phyloP scores from a whole-genome alignment of 1,140 invertebrate species.

The Tyrophagus putrescentiae region DNA sequence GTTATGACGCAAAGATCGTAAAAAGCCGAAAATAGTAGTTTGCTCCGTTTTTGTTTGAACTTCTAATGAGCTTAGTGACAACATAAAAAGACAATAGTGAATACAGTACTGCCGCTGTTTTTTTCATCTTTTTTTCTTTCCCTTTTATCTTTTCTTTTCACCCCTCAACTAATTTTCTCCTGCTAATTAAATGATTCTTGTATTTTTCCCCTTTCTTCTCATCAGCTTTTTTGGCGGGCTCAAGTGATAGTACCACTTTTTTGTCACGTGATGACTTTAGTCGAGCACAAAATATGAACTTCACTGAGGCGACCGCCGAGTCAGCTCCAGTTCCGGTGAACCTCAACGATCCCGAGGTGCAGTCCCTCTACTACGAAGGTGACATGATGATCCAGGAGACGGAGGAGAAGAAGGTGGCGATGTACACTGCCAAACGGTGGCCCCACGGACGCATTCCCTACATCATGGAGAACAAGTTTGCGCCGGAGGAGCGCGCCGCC shows the following conservation, averaged over 20 bases:
- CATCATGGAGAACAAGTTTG: slow-evolving; percentile 18
- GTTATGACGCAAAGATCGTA: no score
- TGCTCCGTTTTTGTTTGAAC: no score
- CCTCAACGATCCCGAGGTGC: slow-evolving; percentile 14
- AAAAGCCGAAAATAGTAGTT: no score
- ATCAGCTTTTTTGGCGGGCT: no score
- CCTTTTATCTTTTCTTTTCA: no score
- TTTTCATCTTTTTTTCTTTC: no score
- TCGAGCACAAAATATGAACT: slow-evolving; percentile 8
- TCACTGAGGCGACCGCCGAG: background rate
- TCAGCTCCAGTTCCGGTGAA: background rate
- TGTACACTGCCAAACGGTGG: slow-evolving; percentile 21
- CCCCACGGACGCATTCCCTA: slow-evolving; percentile 22
- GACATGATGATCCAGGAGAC: slow-evolving; percentile 20
- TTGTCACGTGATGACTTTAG: slow-evolving; percentile 14
- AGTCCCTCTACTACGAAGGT: slow-evolving; percentile 15
- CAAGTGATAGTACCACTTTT: slow-evolving; percentile 14
- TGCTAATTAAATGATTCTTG: no score
- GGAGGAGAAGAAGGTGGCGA: slow-evolving; percentile 16
- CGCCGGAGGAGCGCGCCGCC: slow-evolving; percentile 17
- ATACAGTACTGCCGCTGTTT: no score
- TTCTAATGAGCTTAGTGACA: no score
- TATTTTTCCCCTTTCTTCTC: no score
- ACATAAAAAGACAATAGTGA: no score
- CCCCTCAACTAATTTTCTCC: no score